These are phyloP conservation scores for Pegoplata infirma DNA, from an alignment of 2,888 invertebrate species.

Conservation along the genomic window DNA sequence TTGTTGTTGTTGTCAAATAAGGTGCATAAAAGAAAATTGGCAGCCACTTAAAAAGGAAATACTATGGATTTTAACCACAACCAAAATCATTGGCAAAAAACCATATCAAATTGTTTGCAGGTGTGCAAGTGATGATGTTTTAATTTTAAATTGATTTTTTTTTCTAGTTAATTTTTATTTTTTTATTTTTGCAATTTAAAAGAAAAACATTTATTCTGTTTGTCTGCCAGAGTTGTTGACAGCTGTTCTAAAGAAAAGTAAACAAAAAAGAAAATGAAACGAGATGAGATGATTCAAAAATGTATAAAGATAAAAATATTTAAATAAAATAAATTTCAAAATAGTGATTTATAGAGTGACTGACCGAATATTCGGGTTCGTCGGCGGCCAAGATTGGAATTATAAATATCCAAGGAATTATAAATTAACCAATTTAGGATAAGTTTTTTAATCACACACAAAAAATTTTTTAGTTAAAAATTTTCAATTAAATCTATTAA, in stretches of 20 bases:
- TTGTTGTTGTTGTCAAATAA: too few relatives aligned
- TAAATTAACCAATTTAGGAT: too few relatives aligned
- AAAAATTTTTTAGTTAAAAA: too few relatives aligned
- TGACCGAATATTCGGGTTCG: too few relatives aligned
- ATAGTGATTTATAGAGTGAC: too few relatives aligned
- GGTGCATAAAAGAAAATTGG: constrained; percentile 49
- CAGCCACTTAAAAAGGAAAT: constrained; percentile 57
- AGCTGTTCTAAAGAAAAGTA: constrained; percentile 12
- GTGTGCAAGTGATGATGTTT: constrained; percentile 60
- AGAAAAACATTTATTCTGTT: constrained; percentile 18
- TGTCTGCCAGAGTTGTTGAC: constrained; percentile 51
- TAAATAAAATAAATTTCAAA: not conserved
- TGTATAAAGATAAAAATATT: not conserved
- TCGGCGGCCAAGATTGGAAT: too few relatives aligned
- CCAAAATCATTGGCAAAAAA: constrained; percentile 38
- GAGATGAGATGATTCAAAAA: constrained; percentile 14
- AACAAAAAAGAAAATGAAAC: constrained; percentile 6
- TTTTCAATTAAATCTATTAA: too few relatives aligned
- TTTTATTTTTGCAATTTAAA: not conserved
- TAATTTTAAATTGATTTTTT: constrained; percentile 47
- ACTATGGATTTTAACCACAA: constrained; percentile 4
- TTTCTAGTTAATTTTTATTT: not conserved
- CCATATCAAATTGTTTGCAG: constrained; percentile 53
- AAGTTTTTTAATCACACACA: too few relatives aligned
- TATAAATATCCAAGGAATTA: too few relatives aligned